These are phyloP conservation scores for Drosophila erecta DNA, from an alignment of 1,140 invertebrate genomes.

Conservation along the genomic window DNA sequence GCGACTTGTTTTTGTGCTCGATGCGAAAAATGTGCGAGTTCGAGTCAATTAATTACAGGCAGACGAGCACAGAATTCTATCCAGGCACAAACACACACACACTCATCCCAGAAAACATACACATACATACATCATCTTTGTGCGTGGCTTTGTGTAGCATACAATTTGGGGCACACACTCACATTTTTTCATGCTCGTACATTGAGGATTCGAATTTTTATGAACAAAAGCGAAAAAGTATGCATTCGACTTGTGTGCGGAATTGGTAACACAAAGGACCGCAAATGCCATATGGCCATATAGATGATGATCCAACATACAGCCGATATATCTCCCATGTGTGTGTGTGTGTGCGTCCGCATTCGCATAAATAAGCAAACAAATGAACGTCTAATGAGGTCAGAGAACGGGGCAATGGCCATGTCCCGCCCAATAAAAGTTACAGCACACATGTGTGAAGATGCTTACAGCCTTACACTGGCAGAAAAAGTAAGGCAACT, in stretches of 20 bases:
- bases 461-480: constrained; percentile 16
- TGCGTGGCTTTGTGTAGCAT: constrained; percentile 50
- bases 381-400: constrained; percentile 79
- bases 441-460: constrained; percentile 55
- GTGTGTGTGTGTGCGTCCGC: not conserved
- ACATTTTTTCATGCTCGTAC: not conserved
- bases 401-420: constrained; percentile 54
- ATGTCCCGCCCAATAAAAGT: constrained; percentile 51
- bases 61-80: constrained; percentile 25
- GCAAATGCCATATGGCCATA: constrained; percentile 49
- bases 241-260: constrained; percentile 58
- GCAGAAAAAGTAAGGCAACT: not conserved
- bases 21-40: constrained; percentile 69
- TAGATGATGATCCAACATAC: constrained; percentile 33
- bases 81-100: not conserved
- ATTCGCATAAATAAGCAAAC: constrained; percentile 66
- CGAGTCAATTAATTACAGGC: constrained; percentile 79
- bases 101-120: not conserved
- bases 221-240: constrained; percentile 61
- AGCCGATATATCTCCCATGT: constrained; percentile 13
- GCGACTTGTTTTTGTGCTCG: constrained; percentile 53
- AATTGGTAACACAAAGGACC: constrained; percentile 62
- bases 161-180: constrained; percentile 47
- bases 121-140: constrained; percentile 33
- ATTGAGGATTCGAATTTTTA: constrained; percentile 62